Percentiles rank a stretch among this genome's conserved stretches.
Conservation (phyloP, 1,140 invertebrate species). For the Atopsyche davidsoni region DNA sequence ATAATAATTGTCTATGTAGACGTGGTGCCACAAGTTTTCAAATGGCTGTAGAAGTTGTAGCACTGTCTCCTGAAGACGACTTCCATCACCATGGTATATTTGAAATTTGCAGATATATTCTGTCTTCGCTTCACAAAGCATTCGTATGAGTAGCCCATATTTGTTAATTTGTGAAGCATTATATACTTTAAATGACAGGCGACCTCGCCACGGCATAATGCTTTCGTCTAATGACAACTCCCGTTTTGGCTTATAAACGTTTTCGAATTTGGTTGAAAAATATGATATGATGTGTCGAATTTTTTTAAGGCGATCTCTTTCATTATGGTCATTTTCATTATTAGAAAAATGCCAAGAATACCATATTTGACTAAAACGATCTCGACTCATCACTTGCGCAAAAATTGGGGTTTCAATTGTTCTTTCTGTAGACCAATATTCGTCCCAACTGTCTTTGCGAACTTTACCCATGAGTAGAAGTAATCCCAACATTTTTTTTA, state of each 20-base stretch:
- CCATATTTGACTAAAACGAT: slow-evolving; percentile 27
- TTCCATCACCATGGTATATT: slow-evolving; percentile 27
- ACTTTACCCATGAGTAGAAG: no score
- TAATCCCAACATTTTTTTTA: no score
- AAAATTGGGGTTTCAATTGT: slow-evolving; percentile 28
- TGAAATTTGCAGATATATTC: slow-evolving; percentile 28
- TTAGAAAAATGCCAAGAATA: slow-evolving; percentile 26
- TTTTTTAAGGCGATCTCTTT: slow-evolving; percentile 21
- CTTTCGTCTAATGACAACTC: slow-evolving; percentile 27
- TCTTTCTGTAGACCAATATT: slow-evolving; percentile 30
- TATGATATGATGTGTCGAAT: slow-evolving; percentile 21
- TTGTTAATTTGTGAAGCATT: slow-evolving; percentile 16
- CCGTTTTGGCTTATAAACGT: slow-evolving; percentile 19
- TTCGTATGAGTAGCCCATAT: slow-evolving; percentile 27
- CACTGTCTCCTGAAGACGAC: slow-evolving; percentile 22
- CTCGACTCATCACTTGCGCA: slow-evolving; percentile 23
- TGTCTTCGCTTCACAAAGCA: slow-evolving; percentile 26
- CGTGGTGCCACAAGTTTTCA: slow-evolving; percentile 27
- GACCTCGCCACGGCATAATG: slow-evolving; percentile 28
- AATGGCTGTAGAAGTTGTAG: slow-evolving; percentile 21
- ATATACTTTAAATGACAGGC: slow-evolving; percentile 16
- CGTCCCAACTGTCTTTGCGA: no score
- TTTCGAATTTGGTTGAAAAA: slow-evolving; percentile 23
- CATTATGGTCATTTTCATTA: slow-evolving; percentile 15
- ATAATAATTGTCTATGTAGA: slow-evolving; percentile 30